Evolutionary conservation across 2,888 invertebrate genomes (phyloP), one percentile per base, ranked within the genome.

Genomic region (Rhimphoctona megacephalus): DNA sequence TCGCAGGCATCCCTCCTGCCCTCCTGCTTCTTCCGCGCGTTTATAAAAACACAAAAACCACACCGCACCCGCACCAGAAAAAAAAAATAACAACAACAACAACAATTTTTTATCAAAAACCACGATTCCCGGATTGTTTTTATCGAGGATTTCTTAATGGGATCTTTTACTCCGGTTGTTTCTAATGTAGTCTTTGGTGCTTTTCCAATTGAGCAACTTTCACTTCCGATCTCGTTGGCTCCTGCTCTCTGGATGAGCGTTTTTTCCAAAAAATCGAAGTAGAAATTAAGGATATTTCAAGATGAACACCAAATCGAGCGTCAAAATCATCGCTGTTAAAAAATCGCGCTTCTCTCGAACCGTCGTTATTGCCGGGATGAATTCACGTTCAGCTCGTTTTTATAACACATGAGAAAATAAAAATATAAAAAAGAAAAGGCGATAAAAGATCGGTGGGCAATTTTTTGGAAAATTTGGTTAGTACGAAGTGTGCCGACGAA

Each of bases 1-100:
- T 94, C 79, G 92, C 89, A 91, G 93, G 94, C 94, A 95, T 95
- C 95, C 95, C 95, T 94, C 94, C 94, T 94, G 92, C 93, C 93
- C 93, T 94, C 95, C 61, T 61, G 69, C 70, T 57, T 19, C 69
- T 30, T 70, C 46, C 70, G 57, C 33, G 66, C 36, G 79, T 79
- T 70, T 17, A 69, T 25, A 77, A 76, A 52, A 67, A 30, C 78
- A 78, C 78, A 69, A 61, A n/a, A 78, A 78, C 54, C 54, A 78
- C 78, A 78, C 78, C 49, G 49, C 67, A 95, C 95, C 94, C 94
- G 93, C 95, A 95, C 95, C 95, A 95, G 95, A 94, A 93, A 94
- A 93, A 93, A 95, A 72, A 7, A 69, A 39, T 3, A 81, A 95
- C 95, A 95, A 95, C 94, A 95, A 95, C 95, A 94, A 70, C 67